These are phyloP conservation scores for Geophilus truncorum DNA, from an alignment of 2,888 invertebrate species.

Conservation along the genomic window DNA sequence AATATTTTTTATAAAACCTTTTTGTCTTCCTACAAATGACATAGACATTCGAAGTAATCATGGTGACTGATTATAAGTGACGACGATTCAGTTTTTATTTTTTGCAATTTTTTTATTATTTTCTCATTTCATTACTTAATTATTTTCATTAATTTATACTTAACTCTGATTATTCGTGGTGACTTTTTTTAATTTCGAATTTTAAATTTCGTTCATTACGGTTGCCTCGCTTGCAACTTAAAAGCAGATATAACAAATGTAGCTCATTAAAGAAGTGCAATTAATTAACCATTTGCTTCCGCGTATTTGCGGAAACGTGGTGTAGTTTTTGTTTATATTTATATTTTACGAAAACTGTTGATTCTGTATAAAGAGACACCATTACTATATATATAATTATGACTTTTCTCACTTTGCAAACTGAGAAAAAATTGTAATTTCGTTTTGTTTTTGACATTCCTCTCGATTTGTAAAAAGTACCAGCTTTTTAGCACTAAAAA, in stretches of 20 bases:
- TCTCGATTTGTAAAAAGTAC: neutral
- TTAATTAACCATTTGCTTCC: neutral
- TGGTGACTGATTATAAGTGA: neutral
- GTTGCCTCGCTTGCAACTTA: neutral
- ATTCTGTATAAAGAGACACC: neutral
- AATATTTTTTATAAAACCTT: neutral
- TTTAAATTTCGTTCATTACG: neutral
- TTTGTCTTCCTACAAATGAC: neutral
- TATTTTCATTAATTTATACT: conserved; percentile 20
- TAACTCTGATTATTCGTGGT: neutral
- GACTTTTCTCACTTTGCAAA: neutral
- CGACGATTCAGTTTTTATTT: neutral
- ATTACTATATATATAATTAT: neutral
- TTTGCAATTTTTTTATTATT: neutral
- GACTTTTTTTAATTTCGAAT: neutral
- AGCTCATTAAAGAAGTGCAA: conserved; percentile 20
- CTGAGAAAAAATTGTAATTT: neutral
- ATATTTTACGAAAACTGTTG: neutral
- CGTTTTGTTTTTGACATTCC: neutral
- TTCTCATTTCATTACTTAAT: neutral
- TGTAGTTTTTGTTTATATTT: conserved; percentile 10
- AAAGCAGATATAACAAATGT: neutral
- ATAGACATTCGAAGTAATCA: neutral
- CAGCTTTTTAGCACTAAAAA: conserved; percentile 7
- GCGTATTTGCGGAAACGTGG: neutral